These are phyloP conservation scores for Lepus timidus DNA, from an alignment of 2,113 vertebrate species.

Conservation along the genomic window DNA sequence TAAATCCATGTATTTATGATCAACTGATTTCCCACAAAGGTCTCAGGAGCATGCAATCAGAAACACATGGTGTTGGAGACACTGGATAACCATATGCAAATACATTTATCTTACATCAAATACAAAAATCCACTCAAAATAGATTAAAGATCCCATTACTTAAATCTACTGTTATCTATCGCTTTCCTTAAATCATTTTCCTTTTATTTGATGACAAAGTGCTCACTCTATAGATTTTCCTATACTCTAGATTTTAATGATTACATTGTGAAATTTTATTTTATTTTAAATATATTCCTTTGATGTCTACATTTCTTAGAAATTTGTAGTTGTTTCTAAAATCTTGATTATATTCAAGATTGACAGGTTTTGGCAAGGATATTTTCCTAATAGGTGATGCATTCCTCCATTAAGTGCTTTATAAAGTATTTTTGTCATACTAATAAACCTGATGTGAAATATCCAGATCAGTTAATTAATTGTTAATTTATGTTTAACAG, in stretches of 20 bases:
- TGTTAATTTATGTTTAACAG: too few species aligned
- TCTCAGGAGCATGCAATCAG: too few species aligned
- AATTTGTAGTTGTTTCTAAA: not conserved
- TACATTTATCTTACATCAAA: too few species aligned
- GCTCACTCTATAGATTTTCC: not conserved
- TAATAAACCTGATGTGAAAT: not conserved
- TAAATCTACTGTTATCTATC: not conserved
- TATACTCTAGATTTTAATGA: not conserved
- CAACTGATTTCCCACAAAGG: too few species aligned
- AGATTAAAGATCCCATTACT: not conserved
- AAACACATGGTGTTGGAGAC: too few species aligned
- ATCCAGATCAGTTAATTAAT: not conserved
- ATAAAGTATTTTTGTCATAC: not conserved
- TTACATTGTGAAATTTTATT: not conserved
- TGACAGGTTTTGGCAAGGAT: not conserved
- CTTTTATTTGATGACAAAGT: not conserved
- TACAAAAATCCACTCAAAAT: too few species aligned
- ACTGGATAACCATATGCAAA: too few species aligned
- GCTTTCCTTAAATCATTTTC: not conserved
- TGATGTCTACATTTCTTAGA: slow-evolving; percentile 7
- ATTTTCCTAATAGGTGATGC: not conserved
- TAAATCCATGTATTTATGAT: too few species aligned
- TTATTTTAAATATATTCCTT: not conserved
- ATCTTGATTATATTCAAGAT: not conserved
- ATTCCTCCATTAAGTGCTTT: not conserved